These are phyloP conservation scores for Budorcas taxicolor DNA, from an alignment of 2,113 vertebrate species.

Conservation along the genomic window DNA sequence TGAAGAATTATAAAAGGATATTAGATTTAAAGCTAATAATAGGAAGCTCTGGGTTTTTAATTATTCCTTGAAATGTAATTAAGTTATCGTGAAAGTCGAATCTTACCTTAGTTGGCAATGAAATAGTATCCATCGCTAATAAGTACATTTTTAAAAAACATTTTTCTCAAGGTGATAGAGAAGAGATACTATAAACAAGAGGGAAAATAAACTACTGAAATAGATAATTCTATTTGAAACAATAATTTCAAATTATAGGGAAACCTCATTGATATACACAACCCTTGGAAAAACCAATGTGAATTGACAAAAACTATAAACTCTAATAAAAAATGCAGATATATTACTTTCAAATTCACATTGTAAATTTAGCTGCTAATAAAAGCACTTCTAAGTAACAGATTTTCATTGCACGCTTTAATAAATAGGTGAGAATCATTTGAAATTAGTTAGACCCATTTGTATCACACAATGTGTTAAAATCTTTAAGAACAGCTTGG, in stretches of 20 bases:
- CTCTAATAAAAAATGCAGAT: slow-evolving; percentile 17
- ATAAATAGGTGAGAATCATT: slow-evolving; percentile 52
- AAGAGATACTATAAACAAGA: not conserved
- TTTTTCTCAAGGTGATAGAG: not conserved
- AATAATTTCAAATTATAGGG: slow-evolving; percentile 25
- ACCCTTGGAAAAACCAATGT: not conserved
- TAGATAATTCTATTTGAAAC: not conserved
- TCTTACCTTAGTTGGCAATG: not conserved
- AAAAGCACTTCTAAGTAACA: slow-evolving; percentile 45
- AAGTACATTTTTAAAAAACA: slow-evolving; percentile 30
- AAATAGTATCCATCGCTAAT: slow-evolving; percentile 19
- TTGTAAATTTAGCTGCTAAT: slow-evolving; percentile 35
- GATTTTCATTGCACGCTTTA: slow-evolving; percentile 38
- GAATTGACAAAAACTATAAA: slow-evolving; percentile 14
- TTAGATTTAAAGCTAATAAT: slow-evolving; percentile 27
- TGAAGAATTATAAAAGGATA: not conserved
- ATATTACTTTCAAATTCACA: slow-evolving; percentile 41
- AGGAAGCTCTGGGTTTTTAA: not conserved
- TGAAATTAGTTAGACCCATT: slow-evolving; percentile 60
- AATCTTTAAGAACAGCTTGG: slow-evolving; percentile 69
- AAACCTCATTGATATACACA: not conserved
- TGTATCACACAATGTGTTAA: slow-evolving; percentile 63
- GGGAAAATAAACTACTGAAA: not conserved
- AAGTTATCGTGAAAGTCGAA: not conserved
- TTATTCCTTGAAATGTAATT: slow-evolving; percentile 34